Conservation (phyloP, 1,140 invertebrate genomes). For the Drosophila mauritiana region DNA sequence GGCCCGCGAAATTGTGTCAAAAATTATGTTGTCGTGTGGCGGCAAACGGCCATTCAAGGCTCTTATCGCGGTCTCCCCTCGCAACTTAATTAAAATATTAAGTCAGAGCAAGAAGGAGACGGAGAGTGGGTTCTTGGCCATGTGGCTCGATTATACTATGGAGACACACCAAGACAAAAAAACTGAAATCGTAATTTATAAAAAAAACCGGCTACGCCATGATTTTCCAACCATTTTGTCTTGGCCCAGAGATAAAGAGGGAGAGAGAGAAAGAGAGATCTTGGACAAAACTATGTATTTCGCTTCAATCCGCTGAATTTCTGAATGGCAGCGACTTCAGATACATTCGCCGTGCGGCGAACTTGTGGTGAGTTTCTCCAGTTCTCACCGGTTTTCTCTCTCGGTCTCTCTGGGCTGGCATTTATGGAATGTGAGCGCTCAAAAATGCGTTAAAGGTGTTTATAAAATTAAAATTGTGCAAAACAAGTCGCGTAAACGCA, state of each 20-base stretch:
- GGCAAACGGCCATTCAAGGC: conserved; percentile 40
- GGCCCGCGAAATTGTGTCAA: conserved; percentile 71
- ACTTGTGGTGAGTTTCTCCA: conserved; percentile 63
- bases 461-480: conserved; percentile 84
- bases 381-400: conserved; percentile 10
- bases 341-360: conserved; percentile 40
- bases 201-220: conserved; percentile 75
- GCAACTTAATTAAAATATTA: conserved; percentile 79
- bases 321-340: conserved; percentile 63
- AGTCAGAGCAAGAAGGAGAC: conserved; percentile 16
- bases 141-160: conserved; percentile 3
- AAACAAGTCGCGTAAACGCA: conserved; percentile 73
- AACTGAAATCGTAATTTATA: conserved; percentile 33
- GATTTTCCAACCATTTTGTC: conserved; percentile 83
- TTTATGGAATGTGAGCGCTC: conserved; percentile 82
- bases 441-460: conserved; percentile 83
- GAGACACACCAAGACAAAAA: conserved; percentile 18
- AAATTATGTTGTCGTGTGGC: conserved; percentile 75
- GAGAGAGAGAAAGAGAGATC: conserved; percentile 21
- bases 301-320: conserved; percentile 57
- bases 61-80: conserved; percentile 35
- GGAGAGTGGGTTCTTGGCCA: conserved; percentile 15
- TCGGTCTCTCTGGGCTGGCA: conserved; percentile 40
- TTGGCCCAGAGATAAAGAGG: conserved; percentile 23
- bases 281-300: conserved; percentile 31